Evolutionary conservation across 2,797 vertebrate species (phyloP).

Genomic region (Catamblyrhynchus diadema): DNA sequence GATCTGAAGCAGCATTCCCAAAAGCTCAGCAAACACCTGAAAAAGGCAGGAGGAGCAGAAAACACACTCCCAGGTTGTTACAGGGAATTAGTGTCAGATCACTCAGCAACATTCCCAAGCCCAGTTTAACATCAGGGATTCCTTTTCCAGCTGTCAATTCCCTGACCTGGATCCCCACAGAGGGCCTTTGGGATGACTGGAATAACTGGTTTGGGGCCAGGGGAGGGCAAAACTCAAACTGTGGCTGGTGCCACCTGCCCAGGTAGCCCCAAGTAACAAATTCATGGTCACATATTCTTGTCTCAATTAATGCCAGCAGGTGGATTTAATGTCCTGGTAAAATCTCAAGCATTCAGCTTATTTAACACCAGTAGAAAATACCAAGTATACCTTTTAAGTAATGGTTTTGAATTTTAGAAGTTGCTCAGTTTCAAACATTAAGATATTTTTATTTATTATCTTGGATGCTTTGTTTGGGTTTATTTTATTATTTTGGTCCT

Average conservation of each 20-base stretch:
- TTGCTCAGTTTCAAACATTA: not conserved
- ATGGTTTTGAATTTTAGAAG: not conserved
- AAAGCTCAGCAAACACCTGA: not conserved
- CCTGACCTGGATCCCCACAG: accelerated
- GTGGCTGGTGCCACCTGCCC: not conserved
- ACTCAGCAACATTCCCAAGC: not conserved
- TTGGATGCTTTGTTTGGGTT: not conserved
- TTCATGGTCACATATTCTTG: not conserved
- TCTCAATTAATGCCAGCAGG: not conserved
- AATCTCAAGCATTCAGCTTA: not conserved
- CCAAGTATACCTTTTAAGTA: not conserved
- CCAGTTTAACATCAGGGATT: not conserved
- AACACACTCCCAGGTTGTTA: not conserved
- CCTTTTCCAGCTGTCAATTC: not conserved
- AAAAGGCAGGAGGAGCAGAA: not conserved
- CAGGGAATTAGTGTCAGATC: not conserved
- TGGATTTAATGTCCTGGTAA: not conserved
- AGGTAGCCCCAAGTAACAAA: not conserved
- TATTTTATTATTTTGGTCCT: not conserved
- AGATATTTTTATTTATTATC: not conserved
- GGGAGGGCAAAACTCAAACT: not conserved
- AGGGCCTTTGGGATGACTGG: not conserved
- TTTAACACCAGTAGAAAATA: not conserved
- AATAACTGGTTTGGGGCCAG: not conserved
- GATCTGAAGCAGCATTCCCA: not conserved